phyloP scores from a whole-genome alignment of 2,797 vertebrate genomes.

The Enteromius argenteus region DNA sequence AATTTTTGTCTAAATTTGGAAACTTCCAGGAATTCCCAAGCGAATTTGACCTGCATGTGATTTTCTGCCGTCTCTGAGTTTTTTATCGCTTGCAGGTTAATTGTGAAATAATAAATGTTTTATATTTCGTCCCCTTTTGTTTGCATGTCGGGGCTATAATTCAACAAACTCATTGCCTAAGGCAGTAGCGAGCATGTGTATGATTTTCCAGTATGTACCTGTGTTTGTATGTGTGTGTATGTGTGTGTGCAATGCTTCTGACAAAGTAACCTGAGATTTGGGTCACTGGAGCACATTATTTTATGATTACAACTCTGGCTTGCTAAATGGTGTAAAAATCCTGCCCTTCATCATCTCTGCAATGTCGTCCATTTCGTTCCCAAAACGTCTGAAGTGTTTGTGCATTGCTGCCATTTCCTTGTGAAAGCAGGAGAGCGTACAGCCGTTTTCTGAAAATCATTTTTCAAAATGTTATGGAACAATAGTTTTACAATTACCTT shows the following conservation, averaged over 20 bases:
- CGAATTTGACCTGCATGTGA: conserved; percentile 34
- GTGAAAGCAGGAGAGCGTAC: conserved; percentile 8
- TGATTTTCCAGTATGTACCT: conserved; percentile 8
- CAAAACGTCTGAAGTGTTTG: conserved; percentile 20
- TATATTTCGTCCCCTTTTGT: neutral
- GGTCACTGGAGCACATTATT: conserved; percentile 49
- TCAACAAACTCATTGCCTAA: conserved; percentile 26
- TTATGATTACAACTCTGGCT: conserved; percentile 33
- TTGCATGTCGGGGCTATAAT: conserved; percentile 26
- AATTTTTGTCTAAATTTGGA: conserved; percentile 67
- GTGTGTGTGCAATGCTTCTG: neutral
- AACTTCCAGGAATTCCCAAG: conserved; percentile 27
- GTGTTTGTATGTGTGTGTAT: neutral
- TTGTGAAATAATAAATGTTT: conserved; percentile 26
- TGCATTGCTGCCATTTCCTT: conserved; percentile 10
- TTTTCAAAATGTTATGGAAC: conserved; percentile 29
- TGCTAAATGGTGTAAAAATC: conserved; percentile 41
- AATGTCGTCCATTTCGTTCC: conserved; percentile 16
- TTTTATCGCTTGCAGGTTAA: conserved; percentile 32
- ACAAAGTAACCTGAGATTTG: conserved; percentile 39
- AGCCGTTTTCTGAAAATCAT: conserved; percentile 26
- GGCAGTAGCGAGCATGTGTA: neutral
- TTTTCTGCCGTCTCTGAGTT: conserved; percentile 9
- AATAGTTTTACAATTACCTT: conserved; percentile 34
- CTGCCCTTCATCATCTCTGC: conserved; percentile 23